phyloP scores from a whole-genome alignment of 1,140 invertebrate species.

The Dinoponera quadriceps region DNA sequence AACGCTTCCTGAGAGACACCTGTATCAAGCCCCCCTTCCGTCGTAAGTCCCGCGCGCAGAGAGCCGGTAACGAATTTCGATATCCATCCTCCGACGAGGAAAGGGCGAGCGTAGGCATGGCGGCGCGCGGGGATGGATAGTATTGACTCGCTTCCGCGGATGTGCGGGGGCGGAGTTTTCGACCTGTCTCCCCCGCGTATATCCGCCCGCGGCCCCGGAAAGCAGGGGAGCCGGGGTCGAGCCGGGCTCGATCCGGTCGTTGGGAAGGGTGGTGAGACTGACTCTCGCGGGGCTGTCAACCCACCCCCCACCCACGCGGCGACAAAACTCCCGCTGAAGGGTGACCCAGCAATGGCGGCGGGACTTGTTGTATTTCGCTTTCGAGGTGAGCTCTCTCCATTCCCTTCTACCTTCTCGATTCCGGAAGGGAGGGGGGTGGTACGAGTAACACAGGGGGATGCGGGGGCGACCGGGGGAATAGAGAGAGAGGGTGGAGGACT shows the following conservation, averaged over 20 bases:
- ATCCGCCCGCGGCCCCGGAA: constrained; percentile 11
- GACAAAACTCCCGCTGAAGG: constrained; percentile 82
- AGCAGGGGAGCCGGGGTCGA: constrained; percentile 49
- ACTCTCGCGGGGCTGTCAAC: constrained; percentile 64
- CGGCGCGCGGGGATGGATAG: constrained; percentile 63
- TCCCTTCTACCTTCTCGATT: constrained; percentile 75
- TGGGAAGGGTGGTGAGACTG: constrained; percentile 40
- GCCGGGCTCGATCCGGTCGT: constrained; percentile 58
- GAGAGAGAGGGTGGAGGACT: constrained; percentile 66
- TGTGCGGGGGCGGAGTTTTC: constrained; percentile 84
- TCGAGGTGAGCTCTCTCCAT: constrained; percentile 70
- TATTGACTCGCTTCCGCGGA: constrained; percentile 84
- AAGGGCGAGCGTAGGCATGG: constrained; percentile 64
- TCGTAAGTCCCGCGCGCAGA: constrained; percentile 48
- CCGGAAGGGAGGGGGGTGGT: constrained; percentile 35
- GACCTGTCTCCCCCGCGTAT: constrained; percentile 66
- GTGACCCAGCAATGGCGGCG: constrained; percentile 85
- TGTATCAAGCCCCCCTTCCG: not conserved
- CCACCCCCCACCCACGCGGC: constrained; percentile 66
- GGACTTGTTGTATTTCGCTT: constrained; percentile 85
- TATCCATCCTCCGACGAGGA: constrained; percentile 58
- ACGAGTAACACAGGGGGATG: constrained; percentile 39
- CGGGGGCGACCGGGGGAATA: constrained; percentile 10
- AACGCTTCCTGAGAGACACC: constrained; percentile 32
- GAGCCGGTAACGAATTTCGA: constrained; percentile 74